Evolutionary conservation across 2,113 vertebrate genomes (phyloP).

Genomic region (Uropsilus gracilis): DNA sequence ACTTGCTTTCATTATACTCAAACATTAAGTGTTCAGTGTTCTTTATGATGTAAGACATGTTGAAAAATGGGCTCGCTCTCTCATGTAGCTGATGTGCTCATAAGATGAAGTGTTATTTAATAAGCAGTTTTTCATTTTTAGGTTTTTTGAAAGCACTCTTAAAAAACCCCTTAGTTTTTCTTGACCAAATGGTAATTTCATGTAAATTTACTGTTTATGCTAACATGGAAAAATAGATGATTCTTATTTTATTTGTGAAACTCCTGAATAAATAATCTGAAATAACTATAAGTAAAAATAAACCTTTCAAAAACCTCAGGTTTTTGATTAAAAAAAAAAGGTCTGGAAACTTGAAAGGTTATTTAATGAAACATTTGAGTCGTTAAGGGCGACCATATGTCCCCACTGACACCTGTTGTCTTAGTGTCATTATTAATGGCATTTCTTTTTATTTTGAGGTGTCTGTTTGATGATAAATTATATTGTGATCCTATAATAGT

Average conservation of each 20-base stretch:
- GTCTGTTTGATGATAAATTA: background rate
- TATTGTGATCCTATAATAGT: background rate
- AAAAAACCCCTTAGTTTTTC: background rate
- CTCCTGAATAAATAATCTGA: conserved; percentile 27
- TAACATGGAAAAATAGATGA: conserved; percentile 35
- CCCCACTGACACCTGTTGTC: background rate
- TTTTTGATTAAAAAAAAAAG: conserved; percentile 29
- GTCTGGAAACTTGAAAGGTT: conserved; percentile 30
- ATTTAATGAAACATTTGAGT: background rate
- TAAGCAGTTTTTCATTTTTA: conserved; percentile 58
- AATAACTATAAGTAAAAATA: background rate
- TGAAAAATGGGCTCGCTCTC: conserved; percentile 53
- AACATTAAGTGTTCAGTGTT: conserved; percentile 50
- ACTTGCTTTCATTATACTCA: conserved; percentile 49
- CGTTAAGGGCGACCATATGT: background rate
- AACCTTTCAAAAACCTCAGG: background rate
- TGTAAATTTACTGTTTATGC: background rate
- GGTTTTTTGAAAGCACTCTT: conserved; percentile 3
- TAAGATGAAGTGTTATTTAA: conserved; percentile 51
- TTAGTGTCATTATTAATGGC: background rate
- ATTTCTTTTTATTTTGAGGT: background rate
- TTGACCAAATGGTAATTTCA: conserved; percentile 32
- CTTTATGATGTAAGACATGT: conserved; percentile 27
- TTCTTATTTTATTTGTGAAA: conserved; percentile 42
- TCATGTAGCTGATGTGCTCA: conserved; percentile 30